These are phyloP conservation scores for Pseudeuparius sepicola DNA, from an alignment of 2,888 invertebrate genomes.

Conservation along the genomic window DNA sequence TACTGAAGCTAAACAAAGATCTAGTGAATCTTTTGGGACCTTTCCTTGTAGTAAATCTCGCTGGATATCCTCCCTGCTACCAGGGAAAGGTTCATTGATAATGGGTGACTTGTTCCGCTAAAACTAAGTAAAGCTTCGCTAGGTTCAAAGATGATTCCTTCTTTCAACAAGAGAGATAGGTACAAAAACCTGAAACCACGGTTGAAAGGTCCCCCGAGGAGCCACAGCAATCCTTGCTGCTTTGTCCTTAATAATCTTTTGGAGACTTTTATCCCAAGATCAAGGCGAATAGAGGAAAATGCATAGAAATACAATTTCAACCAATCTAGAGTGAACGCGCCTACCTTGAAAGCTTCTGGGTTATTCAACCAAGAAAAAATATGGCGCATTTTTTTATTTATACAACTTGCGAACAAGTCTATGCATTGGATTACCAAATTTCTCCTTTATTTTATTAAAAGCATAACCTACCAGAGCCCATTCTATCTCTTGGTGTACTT, in stretches of 20 bases:
- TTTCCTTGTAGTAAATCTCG: slow-evolving; percentile 4
- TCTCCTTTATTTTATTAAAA: slow-evolving; percentile 4
- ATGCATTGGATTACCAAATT: slow-evolving; percentile 6
- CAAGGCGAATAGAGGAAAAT: too few relatives aligned
- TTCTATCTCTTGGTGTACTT: background rate
- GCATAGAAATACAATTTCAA: too few relatives aligned
- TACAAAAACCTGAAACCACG: too few relatives aligned
- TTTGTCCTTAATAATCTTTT: slow-evolving; percentile 1
- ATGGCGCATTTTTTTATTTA: too few relatives aligned
- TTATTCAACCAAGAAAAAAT: too few relatives aligned
- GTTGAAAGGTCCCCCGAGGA: too few relatives aligned
- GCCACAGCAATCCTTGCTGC: slow-evolving; percentile 9
- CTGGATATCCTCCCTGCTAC: slow-evolving; percentile 6
- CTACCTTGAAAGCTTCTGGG: too few relatives aligned
- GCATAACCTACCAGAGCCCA: background rate
- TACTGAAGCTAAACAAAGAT: slow-evolving; percentile 4
- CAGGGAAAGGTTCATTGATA: slow-evolving; percentile 1
- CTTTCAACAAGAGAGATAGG: background rate
- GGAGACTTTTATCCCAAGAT: too few relatives aligned
- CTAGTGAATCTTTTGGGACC: slow-evolving; percentile 6
- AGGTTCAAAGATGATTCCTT: slow-evolving; percentile 5
- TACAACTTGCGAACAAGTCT: slow-evolving; percentile 14
- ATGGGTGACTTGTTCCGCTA: slow-evolving; percentile 4
- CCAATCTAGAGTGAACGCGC: too few relatives aligned
- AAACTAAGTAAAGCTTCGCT: slow-evolving; percentile 1